These are phyloP conservation scores for Amphipoea oculea DNA, from an alignment of 2,888 invertebrate genomes.

Conservation along the genomic window DNA sequence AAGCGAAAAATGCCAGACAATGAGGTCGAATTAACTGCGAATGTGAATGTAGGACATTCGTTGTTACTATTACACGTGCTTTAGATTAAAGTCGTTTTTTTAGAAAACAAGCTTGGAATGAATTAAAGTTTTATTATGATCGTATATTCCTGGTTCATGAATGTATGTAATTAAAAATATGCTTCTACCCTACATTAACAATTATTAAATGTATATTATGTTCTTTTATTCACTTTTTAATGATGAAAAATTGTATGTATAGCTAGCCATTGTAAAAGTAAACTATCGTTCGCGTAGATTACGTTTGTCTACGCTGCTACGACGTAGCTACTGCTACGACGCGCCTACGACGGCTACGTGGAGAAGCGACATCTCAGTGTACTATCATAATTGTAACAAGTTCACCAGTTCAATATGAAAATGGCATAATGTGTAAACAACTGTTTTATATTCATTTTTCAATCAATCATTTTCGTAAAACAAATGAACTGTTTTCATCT, in stretches of 20 bases:
- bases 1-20: slow-evolving; percentile 84
- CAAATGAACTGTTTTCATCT: slow-evolving; percentile 4
- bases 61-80: slow-evolving; percentile 46
- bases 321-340: slow-evolving; percentile 14
- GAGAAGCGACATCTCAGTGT: neutral
- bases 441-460: neutral
- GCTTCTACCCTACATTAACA: too few species aligned
- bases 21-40: slow-evolving; percentile 81
- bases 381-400: neutral
- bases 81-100: slow-evolving; percentile 6
- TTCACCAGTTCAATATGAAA: neutral
- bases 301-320: neutral
- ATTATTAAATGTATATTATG: too few species aligned
- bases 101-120: neutral
- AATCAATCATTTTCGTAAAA: neutral
- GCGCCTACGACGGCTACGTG: neutral
- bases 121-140: neutral
- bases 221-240: neutral
- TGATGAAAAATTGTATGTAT: neutral
- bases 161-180: neutral
- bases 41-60: slow-evolving; percentile 69
- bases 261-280: neutral
- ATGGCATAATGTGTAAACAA: neutral
- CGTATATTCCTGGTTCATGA: neutral
- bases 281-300: too few species aligned